Conservation (phyloP, 2,888 invertebrate species). For the Metellina segmentata region DNA sequence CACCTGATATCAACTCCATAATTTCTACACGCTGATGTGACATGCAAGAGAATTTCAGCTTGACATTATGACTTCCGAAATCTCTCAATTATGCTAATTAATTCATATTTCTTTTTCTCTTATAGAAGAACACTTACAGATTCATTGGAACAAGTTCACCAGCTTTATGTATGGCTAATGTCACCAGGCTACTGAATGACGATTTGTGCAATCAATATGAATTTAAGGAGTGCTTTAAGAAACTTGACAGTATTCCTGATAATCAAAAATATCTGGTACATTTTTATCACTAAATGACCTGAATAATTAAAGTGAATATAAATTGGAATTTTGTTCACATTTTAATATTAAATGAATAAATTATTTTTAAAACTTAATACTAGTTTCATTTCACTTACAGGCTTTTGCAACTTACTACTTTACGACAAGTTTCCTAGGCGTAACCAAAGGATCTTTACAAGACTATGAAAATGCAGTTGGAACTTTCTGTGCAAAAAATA, state of each 20-base stretch:
- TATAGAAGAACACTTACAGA: conserved; percentile 60
- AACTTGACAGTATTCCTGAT: conserved; percentile 53
- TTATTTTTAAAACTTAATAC: background rate
- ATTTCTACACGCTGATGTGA: too few relatives aligned
- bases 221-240: conserved; percentile 78
- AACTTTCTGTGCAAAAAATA: conserved; percentile 48
- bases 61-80: too few relatives aligned
- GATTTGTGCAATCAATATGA: conserved; percentile 77
- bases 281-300: background rate
- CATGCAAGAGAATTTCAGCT: too few relatives aligned
- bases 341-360: background rate
- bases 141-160: conserved; percentile 80
- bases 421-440: conserved; percentile 61
- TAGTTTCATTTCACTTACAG: conserved; percentile 19
- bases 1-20: too few relatives aligned
- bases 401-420: conserved; percentile 69
- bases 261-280: conserved; percentile 60
- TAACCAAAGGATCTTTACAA: conserved; percentile 32
- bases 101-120: background rate
- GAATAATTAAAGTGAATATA: background rate
- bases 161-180: conserved; percentile 78
- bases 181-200: conserved; percentile 79
- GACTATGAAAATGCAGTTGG: conserved; percentile 13
- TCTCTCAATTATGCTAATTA: background rate
- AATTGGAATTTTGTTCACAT: background rate